phyloP scores from a whole-genome alignment of 2,113 vertebrate genomes.

The Cyanoderma ruficeps region DNA sequence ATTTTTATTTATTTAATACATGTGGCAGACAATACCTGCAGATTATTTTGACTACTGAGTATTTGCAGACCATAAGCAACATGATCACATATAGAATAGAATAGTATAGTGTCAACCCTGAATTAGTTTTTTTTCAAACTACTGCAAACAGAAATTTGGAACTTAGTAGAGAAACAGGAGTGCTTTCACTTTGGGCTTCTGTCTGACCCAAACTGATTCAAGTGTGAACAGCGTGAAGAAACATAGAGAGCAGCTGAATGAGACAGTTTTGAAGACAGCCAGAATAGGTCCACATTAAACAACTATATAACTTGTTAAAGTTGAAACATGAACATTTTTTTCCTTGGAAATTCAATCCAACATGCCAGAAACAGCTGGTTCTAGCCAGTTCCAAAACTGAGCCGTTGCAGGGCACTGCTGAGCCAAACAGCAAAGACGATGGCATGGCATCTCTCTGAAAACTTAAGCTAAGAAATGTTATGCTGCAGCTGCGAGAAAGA shows the following conservation, averaged over 20 bases:
- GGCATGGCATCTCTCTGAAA: neutral
- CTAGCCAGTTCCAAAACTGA: neutral
- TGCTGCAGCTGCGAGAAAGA: rapidly evolving
- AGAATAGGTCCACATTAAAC: neutral
- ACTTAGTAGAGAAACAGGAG: neutral
- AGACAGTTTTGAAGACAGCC: neutral
- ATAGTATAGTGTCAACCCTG: neutral
- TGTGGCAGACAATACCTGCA: neutral
- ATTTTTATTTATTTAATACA: neutral
- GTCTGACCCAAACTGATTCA: neutral
- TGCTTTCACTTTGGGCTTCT: neutral
- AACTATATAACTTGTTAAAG: neutral
- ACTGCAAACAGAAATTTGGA: neutral
- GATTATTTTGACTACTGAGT: neutral
- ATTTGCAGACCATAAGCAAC: neutral
- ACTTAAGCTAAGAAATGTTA: neutral
- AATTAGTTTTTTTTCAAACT: neutral
- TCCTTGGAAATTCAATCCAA: neutral
- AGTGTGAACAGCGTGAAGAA: neutral
- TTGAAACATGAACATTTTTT: neutral
- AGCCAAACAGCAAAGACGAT: neutral
- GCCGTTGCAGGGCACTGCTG: rapidly evolving
- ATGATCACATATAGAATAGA: neutral
- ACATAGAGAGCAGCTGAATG: neutral
- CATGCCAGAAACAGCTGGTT: neutral